A percentile compares a stretch with the other conserved stretches of the same genome.
phyloP scores from a whole-genome alignment of 2,113 vertebrate genomes.

The Ceyx melanurus region DNA sequence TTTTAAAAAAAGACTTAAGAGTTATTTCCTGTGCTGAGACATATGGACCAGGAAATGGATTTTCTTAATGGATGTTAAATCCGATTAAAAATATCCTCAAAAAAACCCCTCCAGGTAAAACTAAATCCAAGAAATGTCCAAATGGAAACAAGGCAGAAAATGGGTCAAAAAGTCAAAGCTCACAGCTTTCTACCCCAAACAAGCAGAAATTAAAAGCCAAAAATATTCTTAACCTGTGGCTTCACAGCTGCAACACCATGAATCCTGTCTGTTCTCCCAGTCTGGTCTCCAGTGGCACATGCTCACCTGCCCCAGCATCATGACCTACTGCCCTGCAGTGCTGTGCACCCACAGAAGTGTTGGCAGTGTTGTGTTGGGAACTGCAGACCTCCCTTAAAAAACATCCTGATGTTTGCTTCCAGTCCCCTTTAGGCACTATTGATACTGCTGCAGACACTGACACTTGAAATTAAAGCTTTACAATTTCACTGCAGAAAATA shows the following conservation, averaged over 20 bases:
- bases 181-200: background rate
- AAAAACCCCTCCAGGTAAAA: background rate
- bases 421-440: background rate
- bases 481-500: background rate
- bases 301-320: background rate
- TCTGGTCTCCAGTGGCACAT: accelerated
- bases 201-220: background rate
- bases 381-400: background rate
- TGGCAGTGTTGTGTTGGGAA: background rate
- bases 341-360: background rate
- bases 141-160: background rate
- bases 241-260: background rate
- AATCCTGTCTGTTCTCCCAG: background rate
- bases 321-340: accelerated
- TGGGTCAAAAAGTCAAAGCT: background rate
- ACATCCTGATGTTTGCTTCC: background rate
- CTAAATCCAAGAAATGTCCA: background rate
- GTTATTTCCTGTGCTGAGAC: background rate
- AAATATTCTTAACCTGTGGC: background rate
- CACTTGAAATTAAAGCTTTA: background rate
- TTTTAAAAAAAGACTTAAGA: background rate
- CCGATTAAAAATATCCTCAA: background rate
- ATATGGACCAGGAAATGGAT: background rate
- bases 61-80: background rate
- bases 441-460: background rate